A percentile compares a stretch with the other conserved stretches of the same genome.
Conservation (phyloP, 2,888 invertebrate genomes). For the Drosophila birchii region DNA sequence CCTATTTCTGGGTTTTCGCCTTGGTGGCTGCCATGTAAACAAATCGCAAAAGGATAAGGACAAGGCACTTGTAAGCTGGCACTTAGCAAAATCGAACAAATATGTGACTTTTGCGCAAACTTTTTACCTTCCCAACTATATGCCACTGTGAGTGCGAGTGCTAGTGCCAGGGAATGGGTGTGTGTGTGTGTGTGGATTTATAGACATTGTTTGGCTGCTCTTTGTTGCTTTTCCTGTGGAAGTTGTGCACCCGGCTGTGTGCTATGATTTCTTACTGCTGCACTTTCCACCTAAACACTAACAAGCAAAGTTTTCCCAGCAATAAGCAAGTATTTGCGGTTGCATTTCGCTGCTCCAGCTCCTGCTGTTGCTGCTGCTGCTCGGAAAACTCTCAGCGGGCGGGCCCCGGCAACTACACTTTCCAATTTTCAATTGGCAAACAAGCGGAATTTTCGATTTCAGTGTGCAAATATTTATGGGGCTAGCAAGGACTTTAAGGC, state of each 20-base stretch:
- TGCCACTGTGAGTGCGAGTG: constrained; percentile 3
- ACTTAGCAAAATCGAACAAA: constrained; percentile 75
- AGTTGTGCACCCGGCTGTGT: constrained; percentile 38
- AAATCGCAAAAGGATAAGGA: constrained; percentile 69
- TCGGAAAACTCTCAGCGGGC: constrained; percentile 41
- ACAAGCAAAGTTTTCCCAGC: constrained; percentile 69
- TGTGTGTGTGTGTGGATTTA: constrained; percentile 55
- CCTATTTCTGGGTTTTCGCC: constrained; percentile 5
- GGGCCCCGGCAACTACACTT: constrained; percentile 40
- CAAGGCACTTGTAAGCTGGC: constrained; percentile 73
- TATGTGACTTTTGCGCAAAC: constrained; percentile 71
- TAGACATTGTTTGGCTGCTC: constrained; percentile 60
- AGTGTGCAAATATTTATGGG: constrained; percentile 63
- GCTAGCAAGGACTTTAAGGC: constrained; percentile 31
- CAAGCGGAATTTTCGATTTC: constrained; percentile 62
- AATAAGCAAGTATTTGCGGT: constrained; percentile 70
- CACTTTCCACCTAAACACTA: constrained; percentile 62
- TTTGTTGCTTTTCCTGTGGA: constrained; percentile 36
- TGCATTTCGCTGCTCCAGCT: constrained; percentile 40
- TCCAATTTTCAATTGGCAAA: constrained; percentile 65
- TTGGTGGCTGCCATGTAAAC: constrained; percentile 63
- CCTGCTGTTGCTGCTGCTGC: constrained; percentile 1
- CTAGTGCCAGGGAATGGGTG: constrained; percentile 1
- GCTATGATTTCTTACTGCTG: constrained; percentile 64
- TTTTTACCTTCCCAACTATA: constrained; percentile 55